A percentile compares a stretch with the other conserved stretches of the same genome.
These are phyloP conservation scores for Procambarus virginalis DNA, from an alignment of 1,140 invertebrate species.

Conservation along the genomic window DNA sequence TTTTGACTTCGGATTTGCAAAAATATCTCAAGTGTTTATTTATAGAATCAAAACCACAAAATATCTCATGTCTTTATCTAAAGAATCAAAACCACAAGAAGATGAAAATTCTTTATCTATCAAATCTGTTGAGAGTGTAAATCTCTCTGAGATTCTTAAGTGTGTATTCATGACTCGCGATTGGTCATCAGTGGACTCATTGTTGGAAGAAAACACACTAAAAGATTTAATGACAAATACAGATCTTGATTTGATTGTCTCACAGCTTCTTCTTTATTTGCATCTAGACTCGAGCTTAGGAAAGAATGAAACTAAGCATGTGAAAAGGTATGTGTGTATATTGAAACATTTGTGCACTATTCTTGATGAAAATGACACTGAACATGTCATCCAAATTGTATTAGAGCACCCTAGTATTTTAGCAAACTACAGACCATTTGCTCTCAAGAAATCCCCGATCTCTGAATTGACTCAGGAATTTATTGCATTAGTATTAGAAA, in stretches of 20 bases:
- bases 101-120: too few relatives aligned
- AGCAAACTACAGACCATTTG: constrained; percentile 32
- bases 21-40: constrained; percentile 27
- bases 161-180: constrained; percentile 43
- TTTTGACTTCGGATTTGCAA: constrained; percentile 21
- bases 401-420: constrained; percentile 36
- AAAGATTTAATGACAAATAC: background rate
- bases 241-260: constrained; percentile 21
- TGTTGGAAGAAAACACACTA: constrained; percentile 8
- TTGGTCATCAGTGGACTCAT: constrained; percentile 22
- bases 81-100: background rate
- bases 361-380: background rate
- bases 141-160: constrained; percentile 38
- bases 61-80: constrained; percentile 30
- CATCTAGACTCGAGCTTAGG: background rate
- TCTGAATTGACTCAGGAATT: constrained; percentile 20
- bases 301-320: constrained; percentile 17
- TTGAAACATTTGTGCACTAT: constrained; percentile 6
- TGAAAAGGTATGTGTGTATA: constrained; percentile 5
- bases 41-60: background rate
- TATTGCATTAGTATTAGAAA: constrained; percentile 9
- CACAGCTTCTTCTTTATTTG: constrained; percentile 37
- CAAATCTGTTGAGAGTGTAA: background rate
- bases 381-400: constrained; percentile 6
- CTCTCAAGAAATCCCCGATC: background rate